Evolutionary conservation across 64 coral and sea anemone species (phyloP), one percentile per base, ranked within the genome.

Genomic region (Actinia equina): DNA sequence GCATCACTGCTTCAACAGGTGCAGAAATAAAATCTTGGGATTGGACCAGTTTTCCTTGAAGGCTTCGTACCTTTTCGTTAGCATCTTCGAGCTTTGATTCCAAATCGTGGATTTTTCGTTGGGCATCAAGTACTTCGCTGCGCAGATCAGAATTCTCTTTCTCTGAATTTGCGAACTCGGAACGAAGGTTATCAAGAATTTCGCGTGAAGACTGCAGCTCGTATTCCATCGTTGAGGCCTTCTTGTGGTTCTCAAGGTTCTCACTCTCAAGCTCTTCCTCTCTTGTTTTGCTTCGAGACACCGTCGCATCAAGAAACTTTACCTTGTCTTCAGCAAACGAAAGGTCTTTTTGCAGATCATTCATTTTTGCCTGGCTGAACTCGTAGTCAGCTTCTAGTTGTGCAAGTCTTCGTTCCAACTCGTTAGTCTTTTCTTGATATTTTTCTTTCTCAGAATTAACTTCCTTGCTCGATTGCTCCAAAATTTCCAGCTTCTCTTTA

Each of bases 191-290:
- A 19, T 83, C 74, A n/a, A 97, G 63, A 61, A 44, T 58, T 79
- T 90, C 91, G 62, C 76, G 62, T 41, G 89, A 70, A 22, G 81
- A 22, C 43, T 91, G 53, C 16, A 97, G 88, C 7, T 97, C 88
- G 37, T 88, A 84, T 56, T 97, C 91, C 11, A 97, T 42, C 17
- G 85, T 79, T 43, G 91, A 90, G 3, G 88, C 85, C 52, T 87
- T 97, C 61, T 90, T 97, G 81, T 93, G 92, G 54, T 65, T 93
- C 23, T 84, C 63, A 20, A 97, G 63, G 52, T 90, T 88, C 77
- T 97, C 94, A 64, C 54, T 53, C 60, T 93, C 94, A 6, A 97
- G 80, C 16, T 97, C 94, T 85, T 18, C 64, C 54, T 93, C 85
- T 51, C 94, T 90, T 43, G 85, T 70, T 80, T 77, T 84, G 46